Evolutionary conservation across 2,888 invertebrate genomes (phyloP), one percentile per base, ranked within the genome.

Genomic region (Agrochola circellaris): DNA sequence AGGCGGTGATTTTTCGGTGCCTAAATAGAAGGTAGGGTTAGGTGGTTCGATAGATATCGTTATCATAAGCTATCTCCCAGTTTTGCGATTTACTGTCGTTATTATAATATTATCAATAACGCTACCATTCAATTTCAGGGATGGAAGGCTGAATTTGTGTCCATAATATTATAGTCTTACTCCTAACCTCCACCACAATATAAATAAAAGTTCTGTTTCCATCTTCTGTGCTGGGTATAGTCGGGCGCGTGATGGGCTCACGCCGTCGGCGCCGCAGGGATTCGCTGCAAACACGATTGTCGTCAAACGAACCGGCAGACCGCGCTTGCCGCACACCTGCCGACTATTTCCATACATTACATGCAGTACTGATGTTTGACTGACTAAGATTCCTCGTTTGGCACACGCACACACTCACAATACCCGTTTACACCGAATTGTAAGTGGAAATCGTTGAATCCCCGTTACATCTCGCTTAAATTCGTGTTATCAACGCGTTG

Each of bases 201-300:
- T 75, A 38, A 51, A 79, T 71, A 77, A 75, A 64, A 86, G 48
- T 62, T 89, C 86, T 62, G 38, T 69, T 76, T 92, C 92, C 90
- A 91, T 80, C 79, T 77, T 85, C 1, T 26, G 42, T 62, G 45
- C 71, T 30, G 73, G 73, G 67, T 81, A 85, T 79, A 75, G 88
- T 82, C 85, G 88, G 87, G 87, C 85, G 87, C 84, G 89, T 79
- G 85, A 79, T 85, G 83, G 77, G 84, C 84, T 82, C 87, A 84
- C 91, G 89, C 91, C 91, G 85, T 77, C 85, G 91, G 90, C 90
- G 89, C 94, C 89, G 92, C 92, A 90, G 93, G 92, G 94, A 89
- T 91, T 89, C 91, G 89, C 92, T 91, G 87, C 94, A 94, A 95
- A 95, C 93, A 90, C 93, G 95, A 96, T 96, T 96, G 95, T 93